Evolutionary conservation across 2,113 vertebrate species (phyloP), one percentile per base, ranked within the genome.

Genomic region (Cathartes aura): DNA sequence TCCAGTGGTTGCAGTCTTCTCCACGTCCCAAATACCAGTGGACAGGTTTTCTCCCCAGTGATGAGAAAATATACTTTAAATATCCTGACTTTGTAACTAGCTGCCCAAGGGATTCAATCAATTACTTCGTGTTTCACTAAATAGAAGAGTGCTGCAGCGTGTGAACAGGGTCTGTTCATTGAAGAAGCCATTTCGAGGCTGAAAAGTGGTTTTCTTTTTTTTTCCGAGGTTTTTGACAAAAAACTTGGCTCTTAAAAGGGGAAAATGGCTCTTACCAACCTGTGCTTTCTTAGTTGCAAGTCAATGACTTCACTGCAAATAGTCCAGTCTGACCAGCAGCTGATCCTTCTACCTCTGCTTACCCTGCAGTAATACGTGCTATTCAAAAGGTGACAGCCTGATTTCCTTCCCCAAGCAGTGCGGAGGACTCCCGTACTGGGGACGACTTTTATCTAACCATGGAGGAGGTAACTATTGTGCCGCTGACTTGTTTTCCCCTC

Each of bases 61-160:
- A 60, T 36, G 79, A 68, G 67, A 79, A 96, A 89, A 89, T 36
- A 62, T 6, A 8, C 29, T 79, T 93, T 45, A 91, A 94, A 84
- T 79, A 80, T 22, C 58, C 60, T 45, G 66, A 48, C 22, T 89
- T 79, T 63, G 29, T 80, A 91, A 52, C 62, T 24, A 8, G 7
- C 71, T 55, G 38, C 62, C 76, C 56, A 32, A 70, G 78, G 58
- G 53, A 75, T 42, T 68, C 20, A 52, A 14, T 83, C 80, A 83
- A 48, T 93, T 86, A 59, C 48, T 89, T 58, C 5, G 15, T 62
- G 26, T 89, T 91, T 90, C 45, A 26, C 82, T 66, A 42, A 73
- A 38, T 0, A 53, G 47, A 48, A 16, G 2, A 66, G 40, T 15
- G 16, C 38, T 81, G 80, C 9, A 0, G 67, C 2, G 1, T 60